Base-by-base conservation (phyloP, 2,113 vertebrate genomes). In the Lanius ludovicianus region DNA sequence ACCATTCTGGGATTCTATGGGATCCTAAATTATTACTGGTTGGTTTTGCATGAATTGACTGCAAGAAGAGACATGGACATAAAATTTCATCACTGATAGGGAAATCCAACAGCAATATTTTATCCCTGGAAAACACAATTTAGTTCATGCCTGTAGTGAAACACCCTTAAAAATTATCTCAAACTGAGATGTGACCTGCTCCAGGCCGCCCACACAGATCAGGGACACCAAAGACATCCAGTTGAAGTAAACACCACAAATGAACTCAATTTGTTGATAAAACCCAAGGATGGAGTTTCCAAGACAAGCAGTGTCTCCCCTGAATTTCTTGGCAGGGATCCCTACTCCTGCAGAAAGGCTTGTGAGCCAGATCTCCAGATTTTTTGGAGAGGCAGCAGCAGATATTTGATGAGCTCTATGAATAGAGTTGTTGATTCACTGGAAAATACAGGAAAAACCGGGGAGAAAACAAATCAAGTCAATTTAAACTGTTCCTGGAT, bases 401-500 rank as follows among this genome's bases (percentile, higher is more conserved):
- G 77, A 4, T 37, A 41, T 13, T 50, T 62, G 91, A 82, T 64
- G 71, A 89, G 64, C 55, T 87, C 77, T 69, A 14, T 87, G 67
- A 80, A 94, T 62, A 77, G 82, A 77, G 69, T 2, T 77, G 85
- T 87, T 90, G 93, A 92, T 89, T 92, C 64, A 37, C 73, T 64
- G 81, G 77, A 77, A 94, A 88, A 78, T 2, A 35, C 19, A 37
- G 53, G 63, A 74, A 76, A 94, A 95, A 68, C 14, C 4, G 39
- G 28, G 67, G 28, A 27, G 69, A 75, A 83, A 87, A 55, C 63
- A 74, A 94, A 87, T 65, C 80, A 79, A 94, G 71, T 19, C 73
- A 84, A 77, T 84, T 87, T 84, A 47, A 91, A 47, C 39, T 23
- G 80, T 68, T 83, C 56, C 20, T 68, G 56, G 42, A 8, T 28